These are phyloP conservation scores for Accipiter cooperii DNA, from an alignment of 2,113 vertebrate genomes.

Conservation along the genomic window DNA sequence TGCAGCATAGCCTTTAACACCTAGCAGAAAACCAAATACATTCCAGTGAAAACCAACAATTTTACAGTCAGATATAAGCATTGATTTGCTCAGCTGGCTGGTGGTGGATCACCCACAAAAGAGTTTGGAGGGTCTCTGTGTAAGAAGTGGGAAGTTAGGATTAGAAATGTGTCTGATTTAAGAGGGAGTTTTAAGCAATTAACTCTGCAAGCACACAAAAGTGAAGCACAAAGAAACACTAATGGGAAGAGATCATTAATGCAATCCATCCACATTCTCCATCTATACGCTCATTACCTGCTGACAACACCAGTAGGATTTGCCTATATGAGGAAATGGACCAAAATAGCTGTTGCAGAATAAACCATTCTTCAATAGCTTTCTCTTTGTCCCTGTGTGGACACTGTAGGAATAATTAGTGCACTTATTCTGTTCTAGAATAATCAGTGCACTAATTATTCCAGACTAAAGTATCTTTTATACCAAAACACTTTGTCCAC, in stretches of 20 bases:
- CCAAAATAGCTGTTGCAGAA: slow-evolving; percentile 49
- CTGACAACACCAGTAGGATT: slow-evolving; percentile 60
- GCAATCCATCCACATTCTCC: slow-evolving; percentile 53
- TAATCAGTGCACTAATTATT: slow-evolving; percentile 56
- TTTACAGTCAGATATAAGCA: background rate
- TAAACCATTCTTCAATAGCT: slow-evolving; percentile 47
- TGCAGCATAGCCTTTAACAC: background rate
- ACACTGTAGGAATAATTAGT: slow-evolving; percentile 59
- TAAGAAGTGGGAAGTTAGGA: slow-evolving; percentile 15
- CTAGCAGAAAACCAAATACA: background rate
- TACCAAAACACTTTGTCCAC: slow-evolving; percentile 52
- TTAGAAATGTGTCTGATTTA: slow-evolving; percentile 33
- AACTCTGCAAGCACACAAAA: slow-evolving; percentile 56
- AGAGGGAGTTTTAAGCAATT: slow-evolving; percentile 58
- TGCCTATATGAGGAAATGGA: slow-evolving; percentile 47
- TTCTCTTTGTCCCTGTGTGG: slow-evolving; percentile 55
- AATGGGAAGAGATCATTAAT: slow-evolving; percentile 61
- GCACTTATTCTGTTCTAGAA: slow-evolving; percentile 41
- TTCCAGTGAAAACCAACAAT: background rate
- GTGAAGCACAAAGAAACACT: slow-evolving; percentile 55
- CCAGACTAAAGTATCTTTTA: slow-evolving; percentile 53
- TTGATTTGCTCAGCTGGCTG: background rate
- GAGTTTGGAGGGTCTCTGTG: slow-evolving; percentile 11
- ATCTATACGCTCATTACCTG: slow-evolving; percentile 57
- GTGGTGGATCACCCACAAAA: background rate